Evolutionary conservation across 1,140 invertebrate species (phyloP).

Genomic region (Amyelois transitella): DNA sequence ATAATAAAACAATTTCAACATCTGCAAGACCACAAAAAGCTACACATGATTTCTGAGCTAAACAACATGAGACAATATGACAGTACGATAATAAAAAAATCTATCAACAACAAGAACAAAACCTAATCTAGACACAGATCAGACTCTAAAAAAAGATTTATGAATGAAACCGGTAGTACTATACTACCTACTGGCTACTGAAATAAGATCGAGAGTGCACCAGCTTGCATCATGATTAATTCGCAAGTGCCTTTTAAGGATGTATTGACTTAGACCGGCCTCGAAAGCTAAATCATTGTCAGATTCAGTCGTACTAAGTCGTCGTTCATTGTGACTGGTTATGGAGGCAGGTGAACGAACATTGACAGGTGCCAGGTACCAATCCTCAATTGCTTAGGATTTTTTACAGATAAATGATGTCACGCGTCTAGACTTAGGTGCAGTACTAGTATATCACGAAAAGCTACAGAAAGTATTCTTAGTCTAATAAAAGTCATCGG

Average conservation of each 20-base stretch:
- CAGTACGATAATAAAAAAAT: too few relatives aligned
- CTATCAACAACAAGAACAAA: slow-evolving; percentile 21
- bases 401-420: not conserved
- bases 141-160: slow-evolving; percentile 16
- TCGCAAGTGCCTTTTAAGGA: slow-evolving; percentile 55
- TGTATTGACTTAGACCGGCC: slow-evolving; percentile 55
- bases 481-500: not conserved
- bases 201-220: slow-evolving; percentile 66
- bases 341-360: slow-evolving; percentile 11
- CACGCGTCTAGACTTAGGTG: slow-evolving; percentile 1
- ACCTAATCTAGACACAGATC: slow-evolving; percentile 10
- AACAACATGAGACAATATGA: too few relatives aligned
- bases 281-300: slow-evolving; percentile 54
- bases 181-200: slow-evolving; percentile 33
- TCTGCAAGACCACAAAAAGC: not conserved
- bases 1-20: not conserved
- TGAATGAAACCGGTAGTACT: slow-evolving; percentile 37
- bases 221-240: slow-evolving; percentile 53
- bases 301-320: slow-evolving; percentile 41
- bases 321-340: slow-evolving; percentile 62
- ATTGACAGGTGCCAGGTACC: not conserved
- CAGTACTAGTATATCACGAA: not conserved
- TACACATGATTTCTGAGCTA: too few relatives aligned
- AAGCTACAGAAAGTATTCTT: too few relatives aligned
- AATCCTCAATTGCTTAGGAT: not conserved